phyloP scores from a whole-genome alignment of 2,113 vertebrate genomes.

The Limanda limanda region DNA sequence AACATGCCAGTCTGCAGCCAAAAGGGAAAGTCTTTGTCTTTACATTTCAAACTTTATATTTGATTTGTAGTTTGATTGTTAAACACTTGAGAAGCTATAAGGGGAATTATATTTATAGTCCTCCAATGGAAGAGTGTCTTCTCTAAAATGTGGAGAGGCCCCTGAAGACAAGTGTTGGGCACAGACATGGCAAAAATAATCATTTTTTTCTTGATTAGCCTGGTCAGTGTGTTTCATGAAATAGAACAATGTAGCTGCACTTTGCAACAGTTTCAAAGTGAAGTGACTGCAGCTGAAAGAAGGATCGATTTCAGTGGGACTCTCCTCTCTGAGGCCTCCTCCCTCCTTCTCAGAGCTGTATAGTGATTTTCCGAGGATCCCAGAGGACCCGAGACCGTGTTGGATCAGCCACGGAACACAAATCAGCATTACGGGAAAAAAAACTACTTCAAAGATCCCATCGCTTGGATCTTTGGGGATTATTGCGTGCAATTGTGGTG shows the following conservation, averaged over 20 bases:
- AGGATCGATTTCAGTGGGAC: background rate
- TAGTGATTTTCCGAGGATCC: background rate
- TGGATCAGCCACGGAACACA: slow-evolving; percentile 31
- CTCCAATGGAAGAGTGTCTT: too few species aligned
- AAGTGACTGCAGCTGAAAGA: background rate
- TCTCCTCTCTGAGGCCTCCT: too few species aligned
- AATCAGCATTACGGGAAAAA: slow-evolving; percentile 38
- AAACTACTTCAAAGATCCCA: slow-evolving; percentile 44
- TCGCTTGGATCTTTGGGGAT: slow-evolving; percentile 27
- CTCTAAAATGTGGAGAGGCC: background rate
- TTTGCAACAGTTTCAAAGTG: background rate
- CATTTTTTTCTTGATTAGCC: background rate
- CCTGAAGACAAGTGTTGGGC: background rate
- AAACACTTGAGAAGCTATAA: too few species aligned
- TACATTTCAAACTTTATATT: too few species aligned
- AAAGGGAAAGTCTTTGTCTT: too few species aligned
- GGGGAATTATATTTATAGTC: too few species aligned
- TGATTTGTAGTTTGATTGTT: too few species aligned
- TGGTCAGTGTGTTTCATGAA: background rate
- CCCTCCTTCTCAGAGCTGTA: too few species aligned
- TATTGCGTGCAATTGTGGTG: slow-evolving; percentile 9
- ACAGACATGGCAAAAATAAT: background rate
- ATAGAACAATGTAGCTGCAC: background rate
- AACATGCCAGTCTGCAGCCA: too few species aligned
- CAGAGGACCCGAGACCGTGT: slow-evolving; percentile 14